Conservation (phyloP, 2,113 vertebrate genomes). For the Rhabdornis inornatus region DNA sequence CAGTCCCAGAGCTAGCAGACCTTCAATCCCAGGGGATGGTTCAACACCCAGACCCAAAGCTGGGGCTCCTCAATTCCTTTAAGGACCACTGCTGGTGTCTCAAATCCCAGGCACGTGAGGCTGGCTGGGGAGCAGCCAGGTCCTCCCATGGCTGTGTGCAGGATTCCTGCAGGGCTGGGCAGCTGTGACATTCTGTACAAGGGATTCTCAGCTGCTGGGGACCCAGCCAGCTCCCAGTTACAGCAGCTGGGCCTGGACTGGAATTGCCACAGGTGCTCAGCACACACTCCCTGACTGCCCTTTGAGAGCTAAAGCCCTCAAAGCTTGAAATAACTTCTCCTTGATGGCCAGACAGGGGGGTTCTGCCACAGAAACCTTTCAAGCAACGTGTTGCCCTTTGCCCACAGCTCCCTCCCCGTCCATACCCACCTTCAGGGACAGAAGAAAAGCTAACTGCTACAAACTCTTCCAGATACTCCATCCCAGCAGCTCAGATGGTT, state of each 20-base stretch:
- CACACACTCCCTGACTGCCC: background rate
- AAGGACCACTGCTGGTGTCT: background rate
- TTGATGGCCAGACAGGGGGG: background rate
- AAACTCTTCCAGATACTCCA: background rate
- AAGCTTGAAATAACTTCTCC: background rate
- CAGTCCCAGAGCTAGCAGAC: background rate
- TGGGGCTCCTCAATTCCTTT: background rate
- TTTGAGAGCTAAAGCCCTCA: background rate
- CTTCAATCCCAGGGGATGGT: background rate
- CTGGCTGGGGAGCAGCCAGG: background rate
- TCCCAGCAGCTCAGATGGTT: background rate
- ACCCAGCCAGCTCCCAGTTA: background rate
- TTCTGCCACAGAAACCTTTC: background rate
- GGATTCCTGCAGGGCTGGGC: background rate
- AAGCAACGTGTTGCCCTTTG: background rate
- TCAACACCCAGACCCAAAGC: background rate
- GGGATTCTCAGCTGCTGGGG: slow-evolving; percentile 44
- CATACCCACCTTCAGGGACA: background rate
- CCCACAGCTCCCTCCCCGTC: background rate
- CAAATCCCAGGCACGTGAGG: background rate
- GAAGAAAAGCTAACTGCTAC: background rate
- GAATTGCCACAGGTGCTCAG: background rate
- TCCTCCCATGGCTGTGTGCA: background rate
- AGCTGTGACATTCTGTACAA: fast-evolving
- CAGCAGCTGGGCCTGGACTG: background rate